These are phyloP conservation scores for Martes martes DNA, from an alignment of 2,113 vertebrate species.

Conservation along the genomic window DNA sequence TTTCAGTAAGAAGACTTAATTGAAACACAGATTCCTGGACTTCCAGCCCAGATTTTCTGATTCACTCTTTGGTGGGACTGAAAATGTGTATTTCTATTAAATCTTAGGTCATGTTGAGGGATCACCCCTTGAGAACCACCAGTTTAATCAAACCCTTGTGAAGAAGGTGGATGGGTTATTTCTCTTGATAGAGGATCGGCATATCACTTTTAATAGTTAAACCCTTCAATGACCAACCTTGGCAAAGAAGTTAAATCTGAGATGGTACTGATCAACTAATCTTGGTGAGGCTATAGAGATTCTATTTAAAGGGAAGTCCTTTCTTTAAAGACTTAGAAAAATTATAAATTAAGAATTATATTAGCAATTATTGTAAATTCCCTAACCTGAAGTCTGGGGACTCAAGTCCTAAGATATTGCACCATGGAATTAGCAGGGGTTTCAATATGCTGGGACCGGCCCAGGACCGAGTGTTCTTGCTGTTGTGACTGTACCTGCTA, in stretches of 20 bases:
- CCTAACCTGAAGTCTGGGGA: neutral
- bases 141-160: neutral
- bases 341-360: neutral
- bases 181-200: neutral
- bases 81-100: neutral
- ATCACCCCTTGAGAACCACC: neutral
- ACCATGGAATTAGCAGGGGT: neutral
- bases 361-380: neutral
- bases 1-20: neutral
- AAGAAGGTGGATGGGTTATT: neutral
- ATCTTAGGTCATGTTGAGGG: too few relatives aligned
- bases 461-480: too few relatives aligned
- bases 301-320: neutral
- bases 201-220: neutral
- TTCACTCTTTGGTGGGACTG: neutral
- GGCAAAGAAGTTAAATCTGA: neutral
- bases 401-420: too few relatives aligned
- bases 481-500: rapidly evolving
- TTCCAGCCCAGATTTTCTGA: too few relatives aligned
- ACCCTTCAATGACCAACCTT: neutral
- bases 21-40: neutral
- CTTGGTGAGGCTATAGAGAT: neutral
- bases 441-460: too few relatives aligned
- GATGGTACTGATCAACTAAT: neutral
- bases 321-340: neutral